A percentile compares a stretch with the other conserved stretches of the same genome.
Evolutionary conservation across 1,140 invertebrate species (phyloP).

Genomic region (Olivierus martensii): DNA sequence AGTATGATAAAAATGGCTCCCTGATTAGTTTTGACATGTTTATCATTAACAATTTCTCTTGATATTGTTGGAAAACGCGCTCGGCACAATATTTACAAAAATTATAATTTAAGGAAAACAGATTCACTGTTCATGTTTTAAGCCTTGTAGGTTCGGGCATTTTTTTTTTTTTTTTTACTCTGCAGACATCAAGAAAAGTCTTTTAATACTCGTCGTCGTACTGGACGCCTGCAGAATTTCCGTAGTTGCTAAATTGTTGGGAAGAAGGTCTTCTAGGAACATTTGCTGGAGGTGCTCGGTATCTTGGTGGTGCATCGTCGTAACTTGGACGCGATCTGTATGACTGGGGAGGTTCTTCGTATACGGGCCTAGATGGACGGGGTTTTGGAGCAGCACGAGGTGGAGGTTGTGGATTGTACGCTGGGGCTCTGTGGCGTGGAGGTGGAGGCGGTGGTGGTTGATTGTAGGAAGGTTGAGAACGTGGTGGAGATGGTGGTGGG

Average conservation of each 20-base stretch:
- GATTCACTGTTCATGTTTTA: no score
- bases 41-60: no score
- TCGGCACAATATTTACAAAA: no score
- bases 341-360: background rate
- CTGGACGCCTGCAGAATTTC: conserved; percentile 9
- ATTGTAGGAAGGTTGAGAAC: background rate
- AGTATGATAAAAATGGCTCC: no score
- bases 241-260: background rate
- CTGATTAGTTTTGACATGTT: no score
- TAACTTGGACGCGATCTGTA: background rate
- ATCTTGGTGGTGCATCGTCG: background rate
- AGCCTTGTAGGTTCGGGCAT: no score
- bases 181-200: conserved; percentile 3
- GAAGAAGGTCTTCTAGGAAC: conserved; percentile 1
- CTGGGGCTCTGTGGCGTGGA: conserved; percentile 7
- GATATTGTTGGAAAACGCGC: no score
- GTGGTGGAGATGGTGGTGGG: background rate
- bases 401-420: background rate
- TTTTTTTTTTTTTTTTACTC: no score
- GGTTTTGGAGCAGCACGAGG: background rate
- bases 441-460: conserved; percentile 1
- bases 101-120: no score
- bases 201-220: conserved; percentile 15
- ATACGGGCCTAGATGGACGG: background rate
- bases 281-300: background rate